A percentile compares a stretch with the other conserved stretches of the same genome.
Conservation (phyloP, 2,113 vertebrate species). For the Poicephalus gulielmi region DNA sequence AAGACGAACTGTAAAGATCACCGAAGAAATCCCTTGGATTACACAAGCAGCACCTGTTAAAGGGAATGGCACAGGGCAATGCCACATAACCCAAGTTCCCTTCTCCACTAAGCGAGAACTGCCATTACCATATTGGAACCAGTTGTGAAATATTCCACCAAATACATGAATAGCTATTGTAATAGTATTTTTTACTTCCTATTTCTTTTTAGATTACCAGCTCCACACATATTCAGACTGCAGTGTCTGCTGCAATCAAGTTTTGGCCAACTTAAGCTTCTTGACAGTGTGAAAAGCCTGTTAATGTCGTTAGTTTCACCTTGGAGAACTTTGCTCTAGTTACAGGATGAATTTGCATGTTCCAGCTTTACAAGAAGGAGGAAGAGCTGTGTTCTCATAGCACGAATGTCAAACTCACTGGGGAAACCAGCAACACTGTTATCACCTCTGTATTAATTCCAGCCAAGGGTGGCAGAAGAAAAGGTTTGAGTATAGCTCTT, state of each 20-base stretch:
- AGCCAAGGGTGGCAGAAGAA: not conserved
- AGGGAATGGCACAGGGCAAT: not conserved
- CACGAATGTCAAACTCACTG: not conserved
- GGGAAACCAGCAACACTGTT: not conserved
- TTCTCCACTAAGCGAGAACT: not conserved
- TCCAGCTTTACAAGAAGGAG: not conserved
- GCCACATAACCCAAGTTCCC: not conserved
- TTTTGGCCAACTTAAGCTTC: not conserved
- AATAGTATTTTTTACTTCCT: constrained; percentile 55
- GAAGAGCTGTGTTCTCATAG: not conserved
- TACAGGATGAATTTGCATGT: not conserved
- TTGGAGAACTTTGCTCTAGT: not conserved
- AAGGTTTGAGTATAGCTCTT: not conserved
- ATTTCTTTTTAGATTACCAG: constrained; percentile 24
- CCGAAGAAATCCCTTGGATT: not conserved
- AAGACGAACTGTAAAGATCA: not conserved
- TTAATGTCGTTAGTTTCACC: not conserved
- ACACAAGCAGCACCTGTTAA: not conserved
- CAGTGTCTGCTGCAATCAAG: not conserved
- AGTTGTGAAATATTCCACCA: constrained; percentile 14
- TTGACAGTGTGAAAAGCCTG: not conserved
- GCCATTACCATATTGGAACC: not conserved
- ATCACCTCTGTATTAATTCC: not conserved
- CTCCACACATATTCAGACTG: not conserved
- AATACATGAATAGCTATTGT: not conserved